Base-by-base conservation (phyloP, 2,888 invertebrate species). In the Mimas tiliae region DNA sequence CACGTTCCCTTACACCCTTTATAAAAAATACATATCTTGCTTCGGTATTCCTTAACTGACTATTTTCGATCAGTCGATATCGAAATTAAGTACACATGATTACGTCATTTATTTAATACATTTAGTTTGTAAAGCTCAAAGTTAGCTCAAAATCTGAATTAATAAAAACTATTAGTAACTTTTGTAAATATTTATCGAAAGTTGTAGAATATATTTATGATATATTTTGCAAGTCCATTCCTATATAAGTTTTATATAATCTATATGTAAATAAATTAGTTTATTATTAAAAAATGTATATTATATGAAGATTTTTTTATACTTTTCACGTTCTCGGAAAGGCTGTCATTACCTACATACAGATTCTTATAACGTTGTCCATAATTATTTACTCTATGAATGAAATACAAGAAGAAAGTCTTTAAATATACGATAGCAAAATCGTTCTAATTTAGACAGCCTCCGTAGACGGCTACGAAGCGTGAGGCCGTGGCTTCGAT, bases 111-210 rank as follows among this genome's bases (percentile, higher is more conserved):
- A 65, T 65, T 33, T 65, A 34, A 33, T 47, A 64, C 48, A 75
- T 86, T 89, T 91, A 90, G 87, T 90, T 91, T 85, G 84, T 82
- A 87, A 91, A 91, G 92, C 92, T 92, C 92, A 93, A 93, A 93
- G 87, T 85, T 81, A 92, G 93, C 93, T 93, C 93, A 93, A 93
- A 89, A 89, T 70, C 64, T 68, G 74, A 74, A 71, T 74, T 71
- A 77, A 74, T n/a, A 75, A 72, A 72, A 69, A 69, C 68, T 72
- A 67, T 75, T 71, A 69, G 72, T 67, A 73, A 75, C 68, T 72
- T 80, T 83, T 90, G 89, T 90, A 89, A 83, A 90, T 90, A 89
- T 80, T 75, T 79, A 72, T 77, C 77, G 38, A 80, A 77, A 76
- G 76, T 67, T 74, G 76, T 82, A 81, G 80, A 76, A 65, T 67